These are phyloP conservation scores for Caradrina clavipalpis DNA, from an alignment of 2,888 invertebrate species.

Conservation along the genomic window DNA sequence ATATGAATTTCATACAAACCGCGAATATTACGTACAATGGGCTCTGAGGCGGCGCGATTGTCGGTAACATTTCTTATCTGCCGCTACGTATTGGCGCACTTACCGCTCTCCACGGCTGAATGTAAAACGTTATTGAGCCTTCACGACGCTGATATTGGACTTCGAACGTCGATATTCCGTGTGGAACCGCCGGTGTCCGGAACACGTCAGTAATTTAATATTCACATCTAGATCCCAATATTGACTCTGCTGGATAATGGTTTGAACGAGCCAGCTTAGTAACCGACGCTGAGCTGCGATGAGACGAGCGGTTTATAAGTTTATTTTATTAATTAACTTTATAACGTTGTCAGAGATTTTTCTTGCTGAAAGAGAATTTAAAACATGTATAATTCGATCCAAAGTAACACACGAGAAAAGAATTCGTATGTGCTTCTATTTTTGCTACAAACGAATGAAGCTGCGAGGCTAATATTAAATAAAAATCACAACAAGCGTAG, in stretches of 20 bases:
- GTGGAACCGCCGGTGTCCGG: constrained; percentile 66
- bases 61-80: constrained; percentile 83
- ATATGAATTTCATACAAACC: constrained; percentile 78
- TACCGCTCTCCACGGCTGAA: constrained; percentile 76
- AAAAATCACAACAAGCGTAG: constrained; percentile 4
- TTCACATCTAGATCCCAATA: constrained; percentile 72
- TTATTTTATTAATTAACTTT: constrained; percentile 38
- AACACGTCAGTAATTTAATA: constrained; percentile 73
- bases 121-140: constrained; percentile 83
- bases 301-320: constrained; percentile 40
- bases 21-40: constrained; percentile 75
- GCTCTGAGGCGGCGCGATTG: constrained; percentile 75
- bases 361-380: background rate
- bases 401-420: background rate
- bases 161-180: constrained; percentile 75
- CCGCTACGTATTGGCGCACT: constrained; percentile 78
- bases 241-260: constrained; percentile 59
- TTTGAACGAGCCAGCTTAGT: constrained; percentile 43
- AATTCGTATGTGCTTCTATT: background rate
- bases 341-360: background rate
- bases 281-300: constrained; percentile 19
- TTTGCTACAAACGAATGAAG: background rate
- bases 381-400: background rate
- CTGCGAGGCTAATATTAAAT: constrained; percentile 1
- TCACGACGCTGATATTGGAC: constrained; percentile 79